A percentile compares a stretch with the other conserved stretches of the same genome.
These are phyloP conservation scores for Gambelia wislizenii DNA, from an alignment of 2,797 vertebrate species.

Conservation along the genomic window DNA sequence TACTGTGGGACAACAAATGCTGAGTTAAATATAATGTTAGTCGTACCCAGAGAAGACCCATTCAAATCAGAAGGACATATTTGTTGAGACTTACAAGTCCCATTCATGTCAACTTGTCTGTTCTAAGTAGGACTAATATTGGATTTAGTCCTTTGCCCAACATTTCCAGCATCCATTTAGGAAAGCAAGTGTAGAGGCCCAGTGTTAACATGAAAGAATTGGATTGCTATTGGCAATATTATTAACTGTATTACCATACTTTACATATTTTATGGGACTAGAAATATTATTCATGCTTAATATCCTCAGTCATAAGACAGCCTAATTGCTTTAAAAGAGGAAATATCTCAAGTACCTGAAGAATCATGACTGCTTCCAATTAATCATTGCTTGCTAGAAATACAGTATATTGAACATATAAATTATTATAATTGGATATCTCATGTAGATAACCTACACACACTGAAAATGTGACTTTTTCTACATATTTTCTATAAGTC, in stretches of 20 bases:
- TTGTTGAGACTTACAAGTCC: neutral
- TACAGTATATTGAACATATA: neutral
- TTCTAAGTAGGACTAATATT: neutral
- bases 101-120: neutral
- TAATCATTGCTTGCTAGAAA: neutral
- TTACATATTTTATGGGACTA: neutral
- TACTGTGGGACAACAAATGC: neutral
- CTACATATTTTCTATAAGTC: neutral
- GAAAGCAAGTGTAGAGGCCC: neutral
- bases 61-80: neutral
- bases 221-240: neutral
- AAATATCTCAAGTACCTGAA: neutral
- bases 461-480: neutral
- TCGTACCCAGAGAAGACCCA: neutral
- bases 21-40: neutral
- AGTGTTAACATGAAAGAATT: neutral
- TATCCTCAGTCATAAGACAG: neutral
- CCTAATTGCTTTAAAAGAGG: neutral
- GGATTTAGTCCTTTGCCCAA: neutral
- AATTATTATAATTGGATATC: neutral
- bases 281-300: neutral
- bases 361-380: neutral
- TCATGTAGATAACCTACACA: neutral
- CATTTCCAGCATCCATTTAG: neutral
- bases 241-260: neutral